Percentiles rank a stretch among this genome's conserved stretches.
phyloP scores from a whole-genome alignment of 2,888 invertebrate genomes.

The Sthenelais limicola region DNA sequence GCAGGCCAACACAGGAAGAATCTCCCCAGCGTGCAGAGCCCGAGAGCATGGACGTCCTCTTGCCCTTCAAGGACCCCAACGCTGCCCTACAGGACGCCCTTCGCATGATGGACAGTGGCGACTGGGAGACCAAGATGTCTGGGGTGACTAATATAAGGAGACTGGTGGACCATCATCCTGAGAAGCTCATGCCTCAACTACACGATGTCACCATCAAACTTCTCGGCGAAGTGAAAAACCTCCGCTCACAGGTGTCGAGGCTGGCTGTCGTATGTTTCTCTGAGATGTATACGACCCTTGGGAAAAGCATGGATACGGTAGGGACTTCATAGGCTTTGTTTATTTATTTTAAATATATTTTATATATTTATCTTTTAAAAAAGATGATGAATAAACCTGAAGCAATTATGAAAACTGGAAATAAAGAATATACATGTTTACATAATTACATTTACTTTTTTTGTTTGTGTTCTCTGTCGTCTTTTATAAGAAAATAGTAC shows the following conservation, averaged over 20 bases:
- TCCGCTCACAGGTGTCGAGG: slow-evolving; percentile 89
- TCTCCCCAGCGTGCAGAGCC: slow-evolving; percentile 14
- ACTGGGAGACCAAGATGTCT: slow-evolving; percentile 72
- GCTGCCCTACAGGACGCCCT: slow-evolving; percentile 78
- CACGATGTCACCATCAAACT: slow-evolving; percentile 68
- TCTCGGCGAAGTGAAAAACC: slow-evolving; percentile 83
- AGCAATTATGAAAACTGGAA: too few species aligned
- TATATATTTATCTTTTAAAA: not conserved
- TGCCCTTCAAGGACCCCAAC: slow-evolving; percentile 78
- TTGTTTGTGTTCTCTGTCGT: too few species aligned
- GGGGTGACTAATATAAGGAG: slow-evolving; percentile 69
- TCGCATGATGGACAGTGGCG: slow-evolving; percentile 65
- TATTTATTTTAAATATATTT: slow-evolving; percentile 3
- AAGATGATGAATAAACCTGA: too few species aligned
- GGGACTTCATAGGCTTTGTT: slow-evolving; percentile 59
- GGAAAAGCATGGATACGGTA: slow-evolving; percentile 77
- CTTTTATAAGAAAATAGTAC: too few species aligned
- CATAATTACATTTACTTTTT: too few species aligned
- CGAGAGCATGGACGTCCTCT: slow-evolving; percentile 57
- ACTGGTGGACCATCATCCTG: slow-evolving; percentile 68
- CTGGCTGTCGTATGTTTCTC: slow-evolving; percentile 88
- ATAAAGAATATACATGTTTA: too few species aligned
- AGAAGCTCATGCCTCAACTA: slow-evolving; percentile 65
- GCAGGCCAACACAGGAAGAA: too few species aligned
- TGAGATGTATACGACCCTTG: slow-evolving; percentile 80